These are phyloP conservation scores for Emmelina monodactyla DNA, from an alignment of 2,888 invertebrate genomes.

Conservation along the genomic window DNA sequence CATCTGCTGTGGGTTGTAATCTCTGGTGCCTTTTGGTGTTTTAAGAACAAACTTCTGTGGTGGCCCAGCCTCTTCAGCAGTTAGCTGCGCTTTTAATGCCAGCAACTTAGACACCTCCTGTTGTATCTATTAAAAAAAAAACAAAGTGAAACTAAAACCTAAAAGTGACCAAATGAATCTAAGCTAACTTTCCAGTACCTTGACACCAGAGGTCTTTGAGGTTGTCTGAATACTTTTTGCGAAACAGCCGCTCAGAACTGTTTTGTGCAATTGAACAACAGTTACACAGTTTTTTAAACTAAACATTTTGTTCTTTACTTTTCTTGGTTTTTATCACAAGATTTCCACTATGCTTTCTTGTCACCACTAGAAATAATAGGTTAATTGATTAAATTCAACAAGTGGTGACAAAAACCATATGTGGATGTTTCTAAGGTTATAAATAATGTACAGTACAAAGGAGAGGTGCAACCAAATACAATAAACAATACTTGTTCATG, in stretches of 20 bases:
- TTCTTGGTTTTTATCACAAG: no score
- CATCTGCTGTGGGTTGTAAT: constrained; percentile 96
- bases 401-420: no score
- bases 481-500: no score
- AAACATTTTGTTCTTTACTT: no score
- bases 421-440: no score
- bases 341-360: no score
- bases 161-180: no score
- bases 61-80: constrained; percentile 61
- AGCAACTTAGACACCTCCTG: constrained; percentile 85
- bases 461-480: no score
- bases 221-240: constrained; percentile 49
- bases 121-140: constrained; percentile 72
- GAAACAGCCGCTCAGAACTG: constrained; percentile 27
- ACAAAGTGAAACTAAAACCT: no score
- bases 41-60: constrained; percentile 86
- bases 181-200: constrained; percentile 42
- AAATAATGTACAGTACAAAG: no score
- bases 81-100: constrained; percentile 78
- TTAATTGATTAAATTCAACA: no score
- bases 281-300: constrained; percentile 33
- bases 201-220: constrained; percentile 43
- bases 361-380: no score
- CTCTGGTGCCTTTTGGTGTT: constrained; percentile 93
- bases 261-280: constrained; percentile 41